Percentiles rank a stretch among this genome's conserved stretches.
Evolutionary conservation across 2,113 vertebrate genomes (phyloP).

Genomic region (Corythoichthys haematopterus): DNA sequence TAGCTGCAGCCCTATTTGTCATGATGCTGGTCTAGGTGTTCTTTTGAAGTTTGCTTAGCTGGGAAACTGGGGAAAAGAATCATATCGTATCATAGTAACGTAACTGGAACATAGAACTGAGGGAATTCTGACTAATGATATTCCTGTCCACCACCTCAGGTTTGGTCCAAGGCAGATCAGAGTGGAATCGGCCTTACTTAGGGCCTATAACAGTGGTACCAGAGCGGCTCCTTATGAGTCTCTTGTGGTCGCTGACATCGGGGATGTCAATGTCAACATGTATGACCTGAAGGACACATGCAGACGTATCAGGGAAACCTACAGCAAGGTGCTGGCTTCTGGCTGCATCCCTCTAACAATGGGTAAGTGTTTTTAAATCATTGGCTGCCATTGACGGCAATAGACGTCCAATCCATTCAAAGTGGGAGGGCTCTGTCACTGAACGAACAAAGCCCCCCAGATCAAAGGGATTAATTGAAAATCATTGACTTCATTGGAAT

Average conservation of each 20-base stretch:
- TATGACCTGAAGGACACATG: conserved; percentile 87
- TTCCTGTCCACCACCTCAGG: conserved; percentile 54
- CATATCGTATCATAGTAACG: no score
- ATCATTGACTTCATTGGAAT: no score
- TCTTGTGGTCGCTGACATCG: conserved; percentile 83
- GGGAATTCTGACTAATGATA: background rate
- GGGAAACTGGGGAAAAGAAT: background rate
- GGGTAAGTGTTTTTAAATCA: conserved; percentile 72
- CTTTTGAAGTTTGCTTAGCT: no score
- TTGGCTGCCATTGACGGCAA: no score
- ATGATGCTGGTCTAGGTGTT: no score
- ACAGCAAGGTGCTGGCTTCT: conserved; percentile 62
- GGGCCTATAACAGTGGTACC: conserved; percentile 73
- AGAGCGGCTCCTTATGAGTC: conserved; percentile 81
- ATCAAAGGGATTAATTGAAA: no score
- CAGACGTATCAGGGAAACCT: conserved; percentile 76
- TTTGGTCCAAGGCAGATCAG: conserved; percentile 87
- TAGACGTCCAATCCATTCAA: no score
- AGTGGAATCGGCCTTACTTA: conserved; percentile 78
- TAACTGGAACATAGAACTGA: background rate
- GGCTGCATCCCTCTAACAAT: conserved; percentile 85
- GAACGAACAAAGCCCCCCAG: no score
- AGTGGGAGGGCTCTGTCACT: no score
- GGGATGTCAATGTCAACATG: conserved; percentile 84
- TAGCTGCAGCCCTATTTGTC: no score